Evolutionary conservation across 2,797 vertebrate genomes (phyloP).

Genomic region (Lophius americanus): DNA sequence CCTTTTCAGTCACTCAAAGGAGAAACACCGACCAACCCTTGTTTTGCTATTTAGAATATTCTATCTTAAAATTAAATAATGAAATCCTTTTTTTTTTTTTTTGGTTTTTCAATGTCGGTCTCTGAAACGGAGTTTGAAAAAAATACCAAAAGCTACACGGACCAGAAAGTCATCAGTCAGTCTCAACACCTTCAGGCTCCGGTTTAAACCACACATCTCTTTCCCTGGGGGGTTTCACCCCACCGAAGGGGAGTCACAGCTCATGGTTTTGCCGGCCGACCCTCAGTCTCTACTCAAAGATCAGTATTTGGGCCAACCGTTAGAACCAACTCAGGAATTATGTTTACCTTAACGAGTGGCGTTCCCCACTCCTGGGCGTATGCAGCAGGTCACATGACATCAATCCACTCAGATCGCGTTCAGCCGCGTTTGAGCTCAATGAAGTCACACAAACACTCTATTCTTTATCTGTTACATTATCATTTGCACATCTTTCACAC

Average conservation of each 20-base stretch:
- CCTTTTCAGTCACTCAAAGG: no score
- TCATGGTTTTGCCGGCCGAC: constrained; percentile 62
- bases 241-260: constrained; percentile 37
- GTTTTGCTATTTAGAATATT: no score
- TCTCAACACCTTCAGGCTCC: not conserved
- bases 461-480: constrained; percentile 24
- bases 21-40: no score
- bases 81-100: no score
- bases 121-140: constrained; percentile 8
- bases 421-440: constrained; percentile 59
- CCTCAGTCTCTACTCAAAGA: constrained; percentile 54
- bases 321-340: constrained; percentile 77
- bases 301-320: constrained; percentile 75
- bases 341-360: constrained; percentile 48
- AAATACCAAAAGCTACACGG: no score
- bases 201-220: not conserved
- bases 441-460: constrained; percentile 72
- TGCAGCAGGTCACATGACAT: constrained; percentile 36
- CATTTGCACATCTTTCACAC: constrained; percentile 70
- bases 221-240: not conserved
- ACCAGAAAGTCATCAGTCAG: no score
- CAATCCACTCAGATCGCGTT: not conserved
- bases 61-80: no score
- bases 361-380: constrained; percentile 4
- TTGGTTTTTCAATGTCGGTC: no score